Evolutionary conservation across 2,797 vertebrate species (phyloP).

Genomic region (Chrysocyon brachyurus): DNA sequence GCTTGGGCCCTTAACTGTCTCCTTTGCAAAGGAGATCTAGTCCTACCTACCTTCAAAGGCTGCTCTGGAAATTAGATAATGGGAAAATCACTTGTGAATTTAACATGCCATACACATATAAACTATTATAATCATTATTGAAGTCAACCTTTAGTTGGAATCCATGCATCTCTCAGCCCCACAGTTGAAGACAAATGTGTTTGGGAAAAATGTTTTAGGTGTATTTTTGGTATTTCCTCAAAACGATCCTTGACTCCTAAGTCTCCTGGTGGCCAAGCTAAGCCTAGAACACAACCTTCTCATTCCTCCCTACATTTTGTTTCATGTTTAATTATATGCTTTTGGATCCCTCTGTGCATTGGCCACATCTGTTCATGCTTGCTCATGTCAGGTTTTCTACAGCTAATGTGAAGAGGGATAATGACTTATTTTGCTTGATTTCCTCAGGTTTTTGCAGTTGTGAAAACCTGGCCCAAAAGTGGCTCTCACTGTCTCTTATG

Average conservation of each 20-base stretch:
- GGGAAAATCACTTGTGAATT: conserved; percentile 31
- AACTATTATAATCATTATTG: not conserved
- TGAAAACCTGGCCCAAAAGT: conserved; percentile 42
- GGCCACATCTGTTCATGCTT: conserved; percentile 57
- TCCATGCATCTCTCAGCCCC: not conserved
- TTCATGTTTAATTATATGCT: conserved; percentile 44
- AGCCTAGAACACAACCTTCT: not conserved
- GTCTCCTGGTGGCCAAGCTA: not conserved
- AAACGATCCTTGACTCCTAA: conserved; percentile 24
- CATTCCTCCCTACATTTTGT: conserved; percentile 11
- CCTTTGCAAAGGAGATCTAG: conserved; percentile 26
- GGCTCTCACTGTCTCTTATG: conserved; percentile 43
- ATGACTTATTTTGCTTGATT: conserved; percentile 69
- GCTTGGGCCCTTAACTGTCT: not conserved
- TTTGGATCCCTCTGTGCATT: conserved; percentile 5
- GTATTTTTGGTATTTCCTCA: conserved; percentile 28
- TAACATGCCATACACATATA: not conserved
- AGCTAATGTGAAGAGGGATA: conserved; percentile 53
- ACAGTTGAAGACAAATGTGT: conserved; percentile 26
- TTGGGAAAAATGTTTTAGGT: not conserved
- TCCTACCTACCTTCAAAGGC: not conserved
- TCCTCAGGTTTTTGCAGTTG: conserved; percentile 57
- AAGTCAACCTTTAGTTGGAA: conserved; percentile 25
- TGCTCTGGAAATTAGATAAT: conserved; percentile 56
- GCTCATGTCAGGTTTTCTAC: conserved; percentile 11